Conservation (phyloP, 2,888 invertebrate genomes). For the Drosophila recens region DNA sequence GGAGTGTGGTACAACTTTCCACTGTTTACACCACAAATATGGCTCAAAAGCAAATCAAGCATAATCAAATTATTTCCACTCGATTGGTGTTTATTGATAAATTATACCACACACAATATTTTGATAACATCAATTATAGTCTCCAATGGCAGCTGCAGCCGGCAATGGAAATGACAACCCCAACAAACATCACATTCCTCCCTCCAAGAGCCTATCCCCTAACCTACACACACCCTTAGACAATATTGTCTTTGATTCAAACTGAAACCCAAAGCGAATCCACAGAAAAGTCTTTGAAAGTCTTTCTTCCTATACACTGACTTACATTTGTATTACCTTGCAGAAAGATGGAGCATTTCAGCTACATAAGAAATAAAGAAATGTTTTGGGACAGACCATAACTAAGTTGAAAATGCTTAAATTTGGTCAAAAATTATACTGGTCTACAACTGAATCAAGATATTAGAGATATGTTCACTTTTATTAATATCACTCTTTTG, state of each 20-base stretch:
- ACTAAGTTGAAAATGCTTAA: too few species aligned
- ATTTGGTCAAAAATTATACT: neutral
- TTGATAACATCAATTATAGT: conserved; percentile 84
- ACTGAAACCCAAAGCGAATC: conserved; percentile 41
- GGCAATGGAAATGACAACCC: conserved; percentile 28
- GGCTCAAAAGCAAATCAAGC: conserved; percentile 81
- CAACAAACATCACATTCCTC: neutral
- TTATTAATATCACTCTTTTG: too few species aligned
- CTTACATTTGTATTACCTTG: conserved; percentile 14
- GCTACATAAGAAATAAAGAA: neutral
- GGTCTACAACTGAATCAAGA: too few species aligned
- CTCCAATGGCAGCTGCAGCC: conserved; percentile 68
- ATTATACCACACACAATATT: conserved; percentile 83
- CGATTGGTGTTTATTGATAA: conserved; percentile 84
- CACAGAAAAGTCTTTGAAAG: conserved; percentile 38
- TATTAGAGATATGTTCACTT: too few species aligned
- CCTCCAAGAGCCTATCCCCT: conserved; percentile 1
- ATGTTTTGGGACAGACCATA: too few species aligned
- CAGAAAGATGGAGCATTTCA: neutral
- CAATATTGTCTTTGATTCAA: conserved; percentile 60
- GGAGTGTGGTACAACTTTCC: conserved; percentile 37
- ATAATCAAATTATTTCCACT: conserved; percentile 84
- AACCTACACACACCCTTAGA: conserved; percentile 31
- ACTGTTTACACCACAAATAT: conserved; percentile 77
- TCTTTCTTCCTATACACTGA: conserved; percentile 9